Conservation (phyloP, 1,140 invertebrate genomes). For the Eciton burchellii region DNA sequence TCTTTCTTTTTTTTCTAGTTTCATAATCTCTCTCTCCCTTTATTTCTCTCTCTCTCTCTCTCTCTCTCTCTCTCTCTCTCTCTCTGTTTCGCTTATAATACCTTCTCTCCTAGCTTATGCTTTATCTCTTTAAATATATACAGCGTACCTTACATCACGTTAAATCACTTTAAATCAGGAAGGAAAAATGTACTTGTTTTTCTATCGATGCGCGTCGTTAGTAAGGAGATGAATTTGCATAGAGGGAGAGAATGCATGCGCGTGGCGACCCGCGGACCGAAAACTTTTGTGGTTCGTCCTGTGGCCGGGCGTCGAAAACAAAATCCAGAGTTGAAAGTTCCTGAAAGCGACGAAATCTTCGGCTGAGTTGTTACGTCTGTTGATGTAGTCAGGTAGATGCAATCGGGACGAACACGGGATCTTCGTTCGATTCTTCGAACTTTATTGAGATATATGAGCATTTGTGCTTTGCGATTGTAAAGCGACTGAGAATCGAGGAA, state of each 20-base stretch:
- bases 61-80: not conserved
- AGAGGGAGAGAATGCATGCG: conserved; percentile 59
- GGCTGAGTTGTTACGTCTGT: conserved; percentile 61
- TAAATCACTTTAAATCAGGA: not conserved
- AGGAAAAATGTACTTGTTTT: conserved; percentile 68
- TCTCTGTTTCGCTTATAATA: not conserved
- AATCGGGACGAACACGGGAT: conserved; percentile 43
- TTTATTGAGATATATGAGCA: conserved; percentile 36
- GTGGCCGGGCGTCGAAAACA: conserved; percentile 66
- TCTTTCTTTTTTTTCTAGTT: not conserved
- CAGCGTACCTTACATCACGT: not conserved
- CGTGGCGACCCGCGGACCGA: conserved; percentile 64
- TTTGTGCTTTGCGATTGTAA: conserved; percentile 1
- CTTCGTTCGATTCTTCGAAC: conserved; percentile 30
- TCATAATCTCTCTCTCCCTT: not conserved
- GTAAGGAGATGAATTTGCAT: conserved; percentile 40
- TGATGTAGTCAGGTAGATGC: conserved; percentile 58
- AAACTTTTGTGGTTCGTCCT: conserved; percentile 67
- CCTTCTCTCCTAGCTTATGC: not conserved
- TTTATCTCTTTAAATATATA: conserved; percentile 9
- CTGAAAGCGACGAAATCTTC: conserved; percentile 33
- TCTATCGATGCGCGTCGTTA: conserved; percentile 25
- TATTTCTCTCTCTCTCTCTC: not conserved
- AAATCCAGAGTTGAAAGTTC: conserved; percentile 70
- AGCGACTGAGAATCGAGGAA: not conserved